These are phyloP conservation scores for Morinoia aosen DNA, from an alignment of 2,888 invertebrate species.

Conservation along the genomic window DNA sequence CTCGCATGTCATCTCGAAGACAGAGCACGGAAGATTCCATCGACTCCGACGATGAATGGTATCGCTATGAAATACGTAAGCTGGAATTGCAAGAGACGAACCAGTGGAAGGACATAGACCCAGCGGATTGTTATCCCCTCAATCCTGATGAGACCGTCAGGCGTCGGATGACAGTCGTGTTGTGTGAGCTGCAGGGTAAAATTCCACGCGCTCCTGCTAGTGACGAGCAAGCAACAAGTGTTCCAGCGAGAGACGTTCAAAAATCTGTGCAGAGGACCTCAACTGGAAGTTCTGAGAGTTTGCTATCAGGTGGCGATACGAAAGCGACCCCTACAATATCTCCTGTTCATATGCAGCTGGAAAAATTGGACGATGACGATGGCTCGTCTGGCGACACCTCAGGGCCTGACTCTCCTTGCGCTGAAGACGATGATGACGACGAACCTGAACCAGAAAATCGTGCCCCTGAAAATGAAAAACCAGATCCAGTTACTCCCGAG, in stretches of 20 bases:
- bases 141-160: constrained; percentile 81
- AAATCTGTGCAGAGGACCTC: constrained; percentile 45
- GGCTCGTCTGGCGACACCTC: constrained; percentile 89
- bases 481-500: neutral
- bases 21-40: constrained; percentile 91
- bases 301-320: constrained; percentile 52
- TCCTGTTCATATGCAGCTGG: constrained; percentile 57
- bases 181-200: constrained; percentile 82
- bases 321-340: constrained; percentile 55
- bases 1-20: constrained; percentile 85
- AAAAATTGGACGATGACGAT: constrained; percentile 70
- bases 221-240: constrained; percentile 70
- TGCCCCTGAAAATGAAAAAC: constrained; percentile 27
- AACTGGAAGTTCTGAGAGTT: constrained; percentile 52
- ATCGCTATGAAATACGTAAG: constrained; percentile 88
- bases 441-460: constrained; percentile 57
- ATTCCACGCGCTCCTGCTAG: constrained; percentile 69
- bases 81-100: constrained; percentile 85
- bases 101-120: constrained; percentile 68
- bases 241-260: constrained; percentile 68
- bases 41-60: constrained; percentile 94
- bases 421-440: constrained; percentile 64
- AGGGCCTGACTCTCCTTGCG: constrained; percentile 85
- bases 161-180: constrained; percentile 84
- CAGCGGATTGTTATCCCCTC: constrained; percentile 71